Evolutionary conservation across 1,140 invertebrate genomes (phyloP), one percentile per base, ranked within the genome.

Genomic region (Drosophila elegans): DNA sequence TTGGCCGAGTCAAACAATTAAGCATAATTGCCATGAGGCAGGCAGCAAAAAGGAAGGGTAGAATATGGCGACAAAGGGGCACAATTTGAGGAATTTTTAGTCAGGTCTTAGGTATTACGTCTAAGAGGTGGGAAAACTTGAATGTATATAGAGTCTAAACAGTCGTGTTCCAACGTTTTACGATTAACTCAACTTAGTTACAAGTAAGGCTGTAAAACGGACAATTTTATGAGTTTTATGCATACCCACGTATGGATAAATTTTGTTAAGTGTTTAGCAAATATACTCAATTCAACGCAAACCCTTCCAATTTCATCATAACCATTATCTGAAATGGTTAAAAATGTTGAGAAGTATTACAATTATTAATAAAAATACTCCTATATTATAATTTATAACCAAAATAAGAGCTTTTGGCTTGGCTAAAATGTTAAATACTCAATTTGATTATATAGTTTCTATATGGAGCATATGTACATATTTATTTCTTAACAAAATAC

Each of bases 1-100:
- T 69, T 60, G 51, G 34, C 34, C 61, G 51, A 57, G 45, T 48
- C 54, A 57, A 64, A 60, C 59, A 69, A 77, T 77, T 84, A 63
- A 61, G 34, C 60, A 64, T 77, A 84, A 74, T 72, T 74, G 62
- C 45, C 45, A 34, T 52, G 42, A 39, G 51, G 16, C 48, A 48
- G 11, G 25, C 11, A 25, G 27, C 3, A 12, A 32, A 27, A 54
- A 29, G 16, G 32, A 9, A 6, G 27, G n/a, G n/a, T 2, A 3
- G 29, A 25, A 5, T 11, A 5, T 11, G 4, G 16, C 6, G 5
- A n/a, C 21, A 12, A 32, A 7, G 46, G 21, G 21, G 11, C 21
- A 13, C 25, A 7, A 10, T 27, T 38, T 48, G 25, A 16, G 27
- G 16, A 27, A 51, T 34, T 36, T 51, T 64, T 36, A 64, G 25